A percentile compares a stretch with the other conserved stretches of the same genome.
These are phyloP conservation scores for Tor tambroides DNA, from an alignment of 2,113 vertebrate genomes.

Conservation along the genomic window DNA sequence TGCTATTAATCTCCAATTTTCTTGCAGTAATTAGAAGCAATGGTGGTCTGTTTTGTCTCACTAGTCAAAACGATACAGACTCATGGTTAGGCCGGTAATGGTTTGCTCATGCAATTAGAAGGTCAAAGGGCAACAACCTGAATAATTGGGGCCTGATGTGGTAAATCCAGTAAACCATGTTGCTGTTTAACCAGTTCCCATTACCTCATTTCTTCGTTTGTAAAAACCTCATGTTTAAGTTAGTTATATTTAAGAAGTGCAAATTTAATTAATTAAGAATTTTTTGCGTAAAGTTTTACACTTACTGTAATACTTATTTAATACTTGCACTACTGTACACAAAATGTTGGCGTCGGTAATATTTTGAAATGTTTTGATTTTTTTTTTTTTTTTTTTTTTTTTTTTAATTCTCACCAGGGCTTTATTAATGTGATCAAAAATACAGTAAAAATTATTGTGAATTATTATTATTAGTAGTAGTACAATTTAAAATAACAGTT, in stretches of 20 bases:
- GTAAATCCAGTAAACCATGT: constrained; percentile 28
- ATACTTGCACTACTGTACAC: background rate
- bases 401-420: background rate
- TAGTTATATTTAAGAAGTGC: background rate
- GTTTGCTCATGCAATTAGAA: constrained; percentile 26
- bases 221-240: background rate
- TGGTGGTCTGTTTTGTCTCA: constrained; percentile 50
- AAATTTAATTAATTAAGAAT: too few species aligned
- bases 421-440: background rate
- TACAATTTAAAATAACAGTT: background rate
- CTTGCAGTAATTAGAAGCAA: constrained; percentile 23
- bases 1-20: constrained; percentile 33
- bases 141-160: constrained; percentile 29
- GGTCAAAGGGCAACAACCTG: constrained; percentile 42
- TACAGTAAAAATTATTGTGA: background rate
- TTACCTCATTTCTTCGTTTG: background rate
- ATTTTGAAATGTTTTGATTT: too few species aligned
- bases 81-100: constrained; percentile 28
- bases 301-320: too few species aligned
- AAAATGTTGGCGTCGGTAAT: background rate
- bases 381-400: background rate
- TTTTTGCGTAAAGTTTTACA: too few species aligned
- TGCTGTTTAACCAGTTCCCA: constrained; percentile 32
- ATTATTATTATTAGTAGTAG: background rate
- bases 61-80: background rate